Percentiles rank a stretch among this genome's conserved stretches.
Evolutionary conservation across 2,797 vertebrate species (phyloP).

Genomic region (Rhinichthys osculus): DNA sequence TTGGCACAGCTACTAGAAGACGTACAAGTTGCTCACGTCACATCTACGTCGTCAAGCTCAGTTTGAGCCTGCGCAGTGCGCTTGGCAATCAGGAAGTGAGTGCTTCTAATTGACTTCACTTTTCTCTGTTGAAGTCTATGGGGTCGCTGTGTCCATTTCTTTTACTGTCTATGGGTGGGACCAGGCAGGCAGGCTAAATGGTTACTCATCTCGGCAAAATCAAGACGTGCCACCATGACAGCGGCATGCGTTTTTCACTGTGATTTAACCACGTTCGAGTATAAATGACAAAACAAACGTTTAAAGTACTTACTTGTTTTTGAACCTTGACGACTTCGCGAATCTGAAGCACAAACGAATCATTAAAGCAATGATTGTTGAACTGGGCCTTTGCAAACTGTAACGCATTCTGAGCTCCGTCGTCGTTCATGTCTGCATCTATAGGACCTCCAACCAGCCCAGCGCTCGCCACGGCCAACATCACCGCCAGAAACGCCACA

Average conservation of each 20-base stretch:
- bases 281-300: not conserved
- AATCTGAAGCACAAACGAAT: slow-evolving; percentile 69
- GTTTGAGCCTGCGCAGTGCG: too few species aligned
- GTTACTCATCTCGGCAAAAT: too few species aligned
- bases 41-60: too few species aligned
- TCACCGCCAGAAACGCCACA: slow-evolving; percentile 47
- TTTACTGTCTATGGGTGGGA: too few species aligned
- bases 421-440: not conserved
- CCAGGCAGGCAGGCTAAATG: too few species aligned
- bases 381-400: slow-evolving; percentile 79
- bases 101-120: too few species aligned
- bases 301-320: slow-evolving; percentile 78
- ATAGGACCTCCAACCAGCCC: not conserved
- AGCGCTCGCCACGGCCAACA: slow-evolving; percentile 20
- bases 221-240: not conserved
- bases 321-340: slow-evolving; percentile 57
- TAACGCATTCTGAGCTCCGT: slow-evolving; percentile 70
- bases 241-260: not conserved
- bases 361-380: slow-evolving; percentile 80
- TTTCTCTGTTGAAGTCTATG: too few species aligned
- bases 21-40: too few species aligned
- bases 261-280: not conserved
- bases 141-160: too few species aligned
- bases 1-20: too few species aligned
- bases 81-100: too few species aligned